Conservation (phyloP, 1,140 invertebrate species). For the Asbolus verrucosus region DNA sequence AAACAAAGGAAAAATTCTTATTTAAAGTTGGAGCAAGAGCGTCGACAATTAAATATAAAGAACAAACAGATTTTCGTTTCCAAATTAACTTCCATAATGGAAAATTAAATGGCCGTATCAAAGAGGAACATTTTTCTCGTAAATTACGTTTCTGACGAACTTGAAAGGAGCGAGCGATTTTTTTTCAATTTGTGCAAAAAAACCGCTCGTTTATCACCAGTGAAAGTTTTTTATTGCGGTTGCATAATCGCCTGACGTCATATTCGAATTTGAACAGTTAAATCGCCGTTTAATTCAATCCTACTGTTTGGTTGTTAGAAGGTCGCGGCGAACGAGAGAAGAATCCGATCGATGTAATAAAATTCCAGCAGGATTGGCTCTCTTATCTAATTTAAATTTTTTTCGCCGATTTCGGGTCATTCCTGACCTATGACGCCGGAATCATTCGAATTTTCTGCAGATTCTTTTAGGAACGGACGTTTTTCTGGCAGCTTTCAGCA, state of each 20-base stretch:
- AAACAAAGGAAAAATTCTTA: not conserved
- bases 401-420: too few species aligned
- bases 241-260: constrained; percentile 1
- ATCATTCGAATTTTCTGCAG: too few species aligned
- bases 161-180: too few species aligned
- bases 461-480: too few species aligned
- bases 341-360: too few species aligned
- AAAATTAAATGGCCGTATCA: not conserved
- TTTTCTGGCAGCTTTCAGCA: too few species aligned
- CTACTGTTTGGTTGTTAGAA: too few species aligned
- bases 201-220: not conserved
- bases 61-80: not conserved
- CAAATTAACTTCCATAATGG: not conserved
- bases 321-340: too few species aligned
- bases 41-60: not conserved
- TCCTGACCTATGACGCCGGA: too few species aligned
- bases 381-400: too few species aligned
- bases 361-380: too few species aligned
- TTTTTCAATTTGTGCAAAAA: not conserved
- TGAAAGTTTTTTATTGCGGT: not conserved
- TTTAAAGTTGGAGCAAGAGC: not conserved
- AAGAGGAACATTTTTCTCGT: not conserved
- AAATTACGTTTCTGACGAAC: not conserved
- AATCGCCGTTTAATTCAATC: too few species aligned
- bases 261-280: not conserved